Evolutionary conservation across 2,113 vertebrate genomes (phyloP), one percentile per base, ranked within the genome.

Genomic region (Tympanuchus pallidicinctus): DNA sequence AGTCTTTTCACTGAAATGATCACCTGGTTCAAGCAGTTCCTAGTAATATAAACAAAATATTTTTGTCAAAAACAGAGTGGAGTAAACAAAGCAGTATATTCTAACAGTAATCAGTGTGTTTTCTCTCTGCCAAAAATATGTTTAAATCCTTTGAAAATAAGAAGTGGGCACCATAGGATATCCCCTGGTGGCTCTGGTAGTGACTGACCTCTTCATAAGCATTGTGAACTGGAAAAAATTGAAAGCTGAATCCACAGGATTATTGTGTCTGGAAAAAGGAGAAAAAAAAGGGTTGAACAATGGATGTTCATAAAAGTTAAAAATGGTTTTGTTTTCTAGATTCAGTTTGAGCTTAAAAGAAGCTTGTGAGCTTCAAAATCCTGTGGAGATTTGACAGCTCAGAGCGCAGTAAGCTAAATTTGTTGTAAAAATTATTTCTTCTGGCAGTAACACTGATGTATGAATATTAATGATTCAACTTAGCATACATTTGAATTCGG

Each of bases 341-440:
- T 89, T 88, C 32, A 42, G 36, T 83, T 69, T 56, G 66, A 84
- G 36, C 59, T 90, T 90, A 63, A 93, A 93, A 93, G 54, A 50
- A 73, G n/a, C n/a, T 72, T 74, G 43, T 76, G 63, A 93, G 71
- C 45, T 73, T 93, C 81, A 79, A 79, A 82, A 93, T 73, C 48
- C 92, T 89, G 67, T 76, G 79, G 74, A 94, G 89, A 65, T 73
- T 92, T 93, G 74, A 85, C 71, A 87, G 50, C 81, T 96, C 73
- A 76, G 63, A 79, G 82, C 56, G 40, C 84, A 92, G 36, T 82
- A 91, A 91, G 78, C 71, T 94, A 70, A 89, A 93, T 95, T 94
- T 87, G 81, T 93, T 92, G 84, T 93, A 86, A 85, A 94, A 94
- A 95, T 66, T 82, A 93, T 90, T 95, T 95, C 63, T 84, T 94